phyloP scores from a whole-genome alignment of 2,888 invertebrate species.

The Ophraella communa region DNA sequence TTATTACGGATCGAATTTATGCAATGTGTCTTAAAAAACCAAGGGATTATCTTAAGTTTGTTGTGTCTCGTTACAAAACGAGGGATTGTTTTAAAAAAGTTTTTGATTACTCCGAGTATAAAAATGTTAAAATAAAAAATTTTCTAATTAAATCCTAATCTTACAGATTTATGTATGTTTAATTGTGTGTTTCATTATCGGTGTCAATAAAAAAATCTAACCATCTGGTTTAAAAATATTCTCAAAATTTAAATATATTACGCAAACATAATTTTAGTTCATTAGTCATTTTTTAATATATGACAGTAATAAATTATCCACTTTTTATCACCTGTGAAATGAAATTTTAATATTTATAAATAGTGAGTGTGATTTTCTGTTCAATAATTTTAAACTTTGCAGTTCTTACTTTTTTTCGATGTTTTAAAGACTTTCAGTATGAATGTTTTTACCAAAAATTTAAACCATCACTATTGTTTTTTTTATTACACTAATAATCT shows the following conservation, averaged over 20 bases:
- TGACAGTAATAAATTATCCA: not conserved
- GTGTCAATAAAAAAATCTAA: no score
- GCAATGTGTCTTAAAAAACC: slow-evolving; percentile 33
- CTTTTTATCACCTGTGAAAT: not conserved
- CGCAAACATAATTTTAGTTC: not conserved
- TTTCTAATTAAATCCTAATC: no score
- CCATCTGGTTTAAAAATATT: no score
- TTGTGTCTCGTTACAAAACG: slow-evolving; percentile 7
- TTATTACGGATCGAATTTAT: slow-evolving; percentile 25
- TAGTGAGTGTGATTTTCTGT: not conserved
- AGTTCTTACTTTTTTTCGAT: no score
- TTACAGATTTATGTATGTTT: no score
- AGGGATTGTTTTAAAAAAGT: not conserved
- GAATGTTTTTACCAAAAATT: no score
- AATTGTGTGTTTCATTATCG: no score
- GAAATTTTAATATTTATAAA: not conserved
- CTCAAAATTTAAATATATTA: not conserved
- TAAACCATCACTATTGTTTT: no score
- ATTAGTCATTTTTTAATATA: not conserved
- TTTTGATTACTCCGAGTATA: not conserved
- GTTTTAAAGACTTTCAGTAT: no score
- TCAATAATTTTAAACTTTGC: not conserved
- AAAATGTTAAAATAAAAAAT: no score
- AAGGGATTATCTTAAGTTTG: slow-evolving; percentile 17
- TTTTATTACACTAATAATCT: no score